Conservation (phyloP, 2,888 invertebrate genomes). For the Automeris io region DNA sequence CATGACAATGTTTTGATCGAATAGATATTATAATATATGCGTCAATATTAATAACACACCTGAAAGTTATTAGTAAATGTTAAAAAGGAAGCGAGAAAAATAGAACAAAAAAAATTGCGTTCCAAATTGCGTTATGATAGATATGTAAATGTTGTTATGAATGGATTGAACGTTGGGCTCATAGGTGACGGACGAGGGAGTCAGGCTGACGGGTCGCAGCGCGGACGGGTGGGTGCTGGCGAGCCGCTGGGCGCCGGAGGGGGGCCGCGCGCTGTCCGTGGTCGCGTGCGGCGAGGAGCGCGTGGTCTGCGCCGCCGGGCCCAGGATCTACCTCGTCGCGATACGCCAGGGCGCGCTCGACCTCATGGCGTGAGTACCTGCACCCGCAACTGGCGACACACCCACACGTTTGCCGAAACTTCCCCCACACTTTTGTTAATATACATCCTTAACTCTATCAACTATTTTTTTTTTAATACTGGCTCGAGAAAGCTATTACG, state of each 20-base stretch:
- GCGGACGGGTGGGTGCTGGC: constrained; percentile 67
- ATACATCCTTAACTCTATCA: no score
- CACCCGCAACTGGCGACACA: not conserved
- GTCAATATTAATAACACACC: no score
- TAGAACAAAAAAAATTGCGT: no score
- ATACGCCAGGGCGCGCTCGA: constrained; percentile 26
- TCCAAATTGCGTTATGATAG: no score
- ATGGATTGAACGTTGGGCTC: not conserved
- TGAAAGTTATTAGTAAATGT: no score
- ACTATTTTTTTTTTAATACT: no score
- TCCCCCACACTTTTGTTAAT: not conserved
- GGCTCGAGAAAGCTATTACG: no score
- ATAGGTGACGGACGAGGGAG: constrained; percentile 76
- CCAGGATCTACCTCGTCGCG: constrained; percentile 75
- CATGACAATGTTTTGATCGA: no score
- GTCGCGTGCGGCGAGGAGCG: constrained; percentile 86
- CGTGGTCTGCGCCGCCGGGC: constrained; percentile 92
- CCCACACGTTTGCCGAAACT: not conserved
- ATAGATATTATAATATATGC: no score
- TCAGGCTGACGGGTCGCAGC: constrained; percentile 42
- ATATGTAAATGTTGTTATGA: no score
- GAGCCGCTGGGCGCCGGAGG: constrained; percentile 81
- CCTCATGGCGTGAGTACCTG: constrained; percentile 27
- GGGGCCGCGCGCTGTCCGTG: constrained; percentile 89
- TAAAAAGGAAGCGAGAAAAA: no score